Conservation (phyloP, 2,888 invertebrate genomes). For the Cremastobaeus sp. region DNA sequence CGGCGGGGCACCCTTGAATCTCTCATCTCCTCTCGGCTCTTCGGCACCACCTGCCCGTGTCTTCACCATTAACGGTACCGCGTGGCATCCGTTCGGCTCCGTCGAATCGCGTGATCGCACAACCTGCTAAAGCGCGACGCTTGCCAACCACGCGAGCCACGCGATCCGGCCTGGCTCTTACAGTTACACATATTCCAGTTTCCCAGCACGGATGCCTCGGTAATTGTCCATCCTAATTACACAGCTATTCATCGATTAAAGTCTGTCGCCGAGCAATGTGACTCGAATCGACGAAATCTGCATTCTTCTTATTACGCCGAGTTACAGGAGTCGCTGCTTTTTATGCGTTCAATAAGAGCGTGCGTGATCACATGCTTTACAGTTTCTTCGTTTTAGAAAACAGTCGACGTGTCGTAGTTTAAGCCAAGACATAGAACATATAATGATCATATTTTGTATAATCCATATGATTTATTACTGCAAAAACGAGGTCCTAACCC, state of each 20-base stretch:
- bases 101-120: slow-evolving; percentile 41
- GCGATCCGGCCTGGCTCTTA: slow-evolving; percentile 15
- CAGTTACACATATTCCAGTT: slow-evolving; percentile 46
- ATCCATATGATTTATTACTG: too few species aligned
- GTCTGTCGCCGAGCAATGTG: not conserved
- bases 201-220: slow-evolving; percentile 30
- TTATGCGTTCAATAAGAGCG: too few species aligned
- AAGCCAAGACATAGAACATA: too few species aligned
- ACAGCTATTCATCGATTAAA: slow-evolving; percentile 22
- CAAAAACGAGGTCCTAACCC: too few species aligned
- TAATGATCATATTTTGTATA: too few species aligned
- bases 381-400: too few species aligned
- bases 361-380: too few species aligned
- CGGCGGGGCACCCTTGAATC: slow-evolving; percentile 32
- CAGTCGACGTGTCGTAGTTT: too few species aligned
- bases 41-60: slow-evolving; percentile 34
- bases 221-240: slow-evolving; percentile 22
- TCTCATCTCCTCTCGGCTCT: slow-evolving; percentile 26
- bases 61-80: slow-evolving; percentile 46
- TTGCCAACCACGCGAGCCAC: slow-evolving; percentile 14
- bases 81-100: slow-evolving; percentile 43
- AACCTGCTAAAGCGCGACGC: slow-evolving; percentile 27
- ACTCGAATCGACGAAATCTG: too few species aligned
- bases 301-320: too few species aligned
- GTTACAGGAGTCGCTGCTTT: too few species aligned